These are phyloP conservation scores for Drosophila prostipennis DNA, from an alignment of 2,888 invertebrate genomes.

Conservation along the genomic window DNA sequence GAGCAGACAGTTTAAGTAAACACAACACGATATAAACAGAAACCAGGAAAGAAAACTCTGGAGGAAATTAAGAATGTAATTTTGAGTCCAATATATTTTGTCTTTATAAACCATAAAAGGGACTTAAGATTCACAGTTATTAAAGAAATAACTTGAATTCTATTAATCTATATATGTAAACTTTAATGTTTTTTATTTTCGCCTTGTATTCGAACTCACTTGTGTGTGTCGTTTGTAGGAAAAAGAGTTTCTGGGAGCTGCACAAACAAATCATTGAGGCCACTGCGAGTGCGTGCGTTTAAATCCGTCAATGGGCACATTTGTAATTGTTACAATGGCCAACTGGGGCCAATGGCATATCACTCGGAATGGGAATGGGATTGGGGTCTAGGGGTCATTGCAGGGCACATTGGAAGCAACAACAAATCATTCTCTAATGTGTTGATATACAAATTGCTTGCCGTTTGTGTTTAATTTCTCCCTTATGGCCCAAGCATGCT, in stretches of 20 bases:
- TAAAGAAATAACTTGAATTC: no score
- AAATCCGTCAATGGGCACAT: constrained; percentile 61
- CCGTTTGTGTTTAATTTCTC: constrained; percentile 50
- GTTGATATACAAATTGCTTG: constrained; percentile 65
- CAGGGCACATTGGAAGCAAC: constrained; percentile 20
- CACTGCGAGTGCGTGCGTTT: constrained; percentile 42
- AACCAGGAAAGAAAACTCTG: neutral
- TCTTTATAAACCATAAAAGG: neutral
- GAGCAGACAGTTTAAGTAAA: constrained; percentile 36
- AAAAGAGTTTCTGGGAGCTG: constrained; percentile 1
- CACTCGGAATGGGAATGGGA: constrained; percentile 6
- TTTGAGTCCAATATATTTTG: neutral
- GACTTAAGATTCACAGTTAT: no score
- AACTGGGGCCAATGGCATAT: constrained; percentile 14
- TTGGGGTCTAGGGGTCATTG: constrained; percentile 6
- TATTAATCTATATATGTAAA: no score
- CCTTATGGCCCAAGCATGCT: constrained; percentile 44
- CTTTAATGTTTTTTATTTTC: no score
- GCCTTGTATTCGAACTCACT: neutral
- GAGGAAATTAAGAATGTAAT: neutral
- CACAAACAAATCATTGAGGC: constrained; percentile 50
- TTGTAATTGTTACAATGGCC: constrained; percentile 50
- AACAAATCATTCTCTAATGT: constrained; percentile 64
- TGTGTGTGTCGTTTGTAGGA: neutral
- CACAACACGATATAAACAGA: constrained; percentile 8